A percentile compares a stretch with the other conserved stretches of the same genome.
Evolutionary conservation across 2,888 invertebrate genomes (phyloP).

Genomic region (Lasioglossum figueresi): DNA sequence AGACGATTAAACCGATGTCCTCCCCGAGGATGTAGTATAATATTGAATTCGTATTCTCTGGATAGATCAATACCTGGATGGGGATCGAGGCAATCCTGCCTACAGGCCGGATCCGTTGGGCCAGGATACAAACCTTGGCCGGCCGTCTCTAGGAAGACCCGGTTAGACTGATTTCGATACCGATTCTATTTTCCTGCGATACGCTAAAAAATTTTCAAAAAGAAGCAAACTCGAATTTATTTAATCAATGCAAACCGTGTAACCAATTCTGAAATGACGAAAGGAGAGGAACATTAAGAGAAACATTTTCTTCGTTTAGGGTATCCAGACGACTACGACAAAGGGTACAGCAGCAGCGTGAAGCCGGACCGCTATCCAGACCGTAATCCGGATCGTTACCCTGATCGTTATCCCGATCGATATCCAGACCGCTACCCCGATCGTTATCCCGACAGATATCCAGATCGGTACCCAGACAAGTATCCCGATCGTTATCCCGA

Average conservation of each 20-base stretch:
- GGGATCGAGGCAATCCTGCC: constrained; percentile 79
- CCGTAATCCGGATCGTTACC: constrained; percentile 67
- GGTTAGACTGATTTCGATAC: constrained; percentile 65
- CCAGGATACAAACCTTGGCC: constrained; percentile 84
- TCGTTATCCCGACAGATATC: constrained; percentile 70
- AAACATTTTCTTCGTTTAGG: constrained; percentile 56
- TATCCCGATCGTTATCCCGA: constrained; percentile 72
- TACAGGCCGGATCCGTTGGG: constrained; percentile 84
- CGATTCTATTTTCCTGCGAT: too few species aligned
- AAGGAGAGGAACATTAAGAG: not conserved
- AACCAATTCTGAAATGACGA: not conserved
- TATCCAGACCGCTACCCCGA: constrained; percentile 72
- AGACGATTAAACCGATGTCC: not conserved
- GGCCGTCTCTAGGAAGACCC: constrained; percentile 83
- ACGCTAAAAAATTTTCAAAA: not conserved
- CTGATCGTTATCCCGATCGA: constrained; percentile 70
- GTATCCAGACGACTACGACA: constrained; percentile 62
- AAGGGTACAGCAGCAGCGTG: constrained; percentile 30
- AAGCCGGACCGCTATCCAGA: constrained; percentile 70
- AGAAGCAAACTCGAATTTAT: not conserved
- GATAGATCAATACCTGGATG: constrained; percentile 83
- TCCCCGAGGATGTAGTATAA: not conserved
- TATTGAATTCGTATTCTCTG: constrained; percentile 24
- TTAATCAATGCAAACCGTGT: not conserved
- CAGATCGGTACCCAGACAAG: constrained; percentile 69